A percentile compares a stretch with the other conserved stretches of the same genome.
Evolutionary conservation across 2,797 vertebrate species (phyloP).

Genomic region (Chloroceryle inda): DNA sequence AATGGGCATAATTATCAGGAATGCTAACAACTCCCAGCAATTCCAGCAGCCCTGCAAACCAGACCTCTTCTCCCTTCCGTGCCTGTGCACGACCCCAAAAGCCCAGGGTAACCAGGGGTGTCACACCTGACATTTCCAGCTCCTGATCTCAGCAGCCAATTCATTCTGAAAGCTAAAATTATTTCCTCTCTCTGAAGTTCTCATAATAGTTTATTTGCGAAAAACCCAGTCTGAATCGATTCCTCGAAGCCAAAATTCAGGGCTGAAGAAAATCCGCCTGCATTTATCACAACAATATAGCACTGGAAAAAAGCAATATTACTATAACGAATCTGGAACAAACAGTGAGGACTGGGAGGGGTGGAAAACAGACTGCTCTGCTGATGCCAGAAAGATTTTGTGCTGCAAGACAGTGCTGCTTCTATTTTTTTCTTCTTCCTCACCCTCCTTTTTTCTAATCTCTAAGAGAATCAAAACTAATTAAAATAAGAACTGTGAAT

Average conservation of each 20-base stretch:
- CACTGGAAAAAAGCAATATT: slow-evolving; percentile 26
- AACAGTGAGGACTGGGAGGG: slow-evolving; percentile 15
- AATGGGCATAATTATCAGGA: fast-evolving
- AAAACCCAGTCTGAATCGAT: slow-evolving; percentile 53
- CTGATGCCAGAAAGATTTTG: slow-evolving; percentile 41
- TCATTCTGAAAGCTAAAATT: slow-evolving; percentile 36
- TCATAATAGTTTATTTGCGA: slow-evolving; percentile 71
- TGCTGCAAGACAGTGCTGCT: not conserved
- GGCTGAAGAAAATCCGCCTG: slow-evolving; percentile 55
- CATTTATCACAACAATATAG: slow-evolving; percentile 64
- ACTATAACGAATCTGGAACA: slow-evolving; percentile 60
- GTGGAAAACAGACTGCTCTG: not conserved
- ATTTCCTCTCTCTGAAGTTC: slow-evolving; percentile 59
- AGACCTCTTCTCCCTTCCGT: not conserved
- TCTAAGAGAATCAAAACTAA: not conserved
- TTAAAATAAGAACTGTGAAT: not conserved
- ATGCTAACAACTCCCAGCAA: not conserved
- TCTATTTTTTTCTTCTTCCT: not conserved
- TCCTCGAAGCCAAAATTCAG: slow-evolving; percentile 70
- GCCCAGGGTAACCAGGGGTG: not conserved
- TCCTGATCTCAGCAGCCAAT: not conserved
- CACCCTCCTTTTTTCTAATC: not conserved
- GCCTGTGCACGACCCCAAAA: not conserved
- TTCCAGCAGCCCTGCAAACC: not conserved
- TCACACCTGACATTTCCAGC: slow-evolving; percentile 10